Base-by-base conservation (phyloP, 2,888 invertebrate genomes). In the Stenolophus ochropezus region DNA sequence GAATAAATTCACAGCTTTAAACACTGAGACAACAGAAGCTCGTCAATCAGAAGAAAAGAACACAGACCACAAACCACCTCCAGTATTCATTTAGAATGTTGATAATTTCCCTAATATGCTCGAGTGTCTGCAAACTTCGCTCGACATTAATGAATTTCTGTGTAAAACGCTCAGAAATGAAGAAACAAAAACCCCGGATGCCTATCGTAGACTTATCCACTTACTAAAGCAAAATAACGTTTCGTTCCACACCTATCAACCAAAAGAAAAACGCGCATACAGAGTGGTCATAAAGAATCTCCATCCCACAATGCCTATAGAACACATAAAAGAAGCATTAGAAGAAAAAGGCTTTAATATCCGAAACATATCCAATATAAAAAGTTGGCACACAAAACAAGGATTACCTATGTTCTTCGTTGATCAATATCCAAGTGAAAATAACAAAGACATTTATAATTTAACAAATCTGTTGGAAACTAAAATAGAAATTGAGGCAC, bases 361-460 rank as follows among this genome's bases (percentile, higher is more conserved):
- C 8, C 80, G 84, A 65, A 84, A 83, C 79, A 83, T 83, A 42
- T 80, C 82, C 5, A 82, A 83, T 75, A 82, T 75, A 42, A 82
- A 65, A 79, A 81, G 82, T 33, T 33, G 73, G 49, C 14, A 21
- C 11, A 74, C 76, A 49, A 33, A 33, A 71, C 80, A 71, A 71
- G 83, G 82, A n/a, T 23, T 83, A 25, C 77, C 81, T 58, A 14
- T 83, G 23, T 83, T 82, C 42, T 84, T 83, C 58, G 79, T 84
- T 1, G 83, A 83, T 33, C 69, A 83, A 21, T 81, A 84, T 56
- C 84, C 83, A 8, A 33, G 71, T 5, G 23, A 77, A 8, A 83
- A 82, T 18, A 84, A 83, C 47, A 83, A 82, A 79, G 69, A 82
- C 14, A 79, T 82, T 5, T 83, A 81, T 51, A 69, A 83, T 42